phyloP scores from a whole-genome alignment of 2,888 invertebrate species.

The Noctua pronuba region DNA sequence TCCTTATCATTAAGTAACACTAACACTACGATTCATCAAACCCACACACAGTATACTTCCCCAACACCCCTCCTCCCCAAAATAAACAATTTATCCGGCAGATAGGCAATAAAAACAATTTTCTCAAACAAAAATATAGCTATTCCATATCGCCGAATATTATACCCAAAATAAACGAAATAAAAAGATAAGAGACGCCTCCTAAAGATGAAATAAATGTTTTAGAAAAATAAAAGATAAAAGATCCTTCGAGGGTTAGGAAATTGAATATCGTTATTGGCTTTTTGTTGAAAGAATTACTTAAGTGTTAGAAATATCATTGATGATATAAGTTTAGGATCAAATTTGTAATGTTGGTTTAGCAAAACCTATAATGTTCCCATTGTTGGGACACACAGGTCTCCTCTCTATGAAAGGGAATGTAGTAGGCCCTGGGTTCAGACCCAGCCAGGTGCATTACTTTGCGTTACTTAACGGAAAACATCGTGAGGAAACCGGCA shows the following conservation, averaged over 20 bases:
- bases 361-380: too few species aligned
- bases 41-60: constrained; percentile 7
- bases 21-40: constrained; percentile 21
- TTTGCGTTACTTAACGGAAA: too few species aligned
- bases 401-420: too few species aligned
- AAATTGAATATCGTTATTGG: constrained; percentile 54
- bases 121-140: constrained; percentile 50
- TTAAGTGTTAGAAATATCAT: constrained; percentile 20
- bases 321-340: constrained; percentile 21
- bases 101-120: constrained; percentile 58
- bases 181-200: constrained; percentile 30
- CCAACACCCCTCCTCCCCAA: constrained; percentile 7
- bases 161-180: constrained; percentile 51
- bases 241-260: constrained; percentile 27
- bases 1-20: not conserved
- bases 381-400: too few species aligned
- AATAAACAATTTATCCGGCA: constrained; percentile 46
- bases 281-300: constrained; percentile 49
- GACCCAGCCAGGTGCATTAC: too few species aligned
- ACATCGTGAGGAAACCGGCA: too few species aligned
- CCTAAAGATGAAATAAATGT: constrained; percentile 42
- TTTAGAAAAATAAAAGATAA: constrained; percentile 51
- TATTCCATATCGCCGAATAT: constrained; percentile 45
- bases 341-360: not conserved
- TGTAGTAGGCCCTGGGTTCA: too few species aligned